A percentile compares a stretch with the other conserved stretches of the same genome.
Conservation (phyloP, 53 echinoderm and acorn worm genomes). For the Zoroaster sp. region DNA sequence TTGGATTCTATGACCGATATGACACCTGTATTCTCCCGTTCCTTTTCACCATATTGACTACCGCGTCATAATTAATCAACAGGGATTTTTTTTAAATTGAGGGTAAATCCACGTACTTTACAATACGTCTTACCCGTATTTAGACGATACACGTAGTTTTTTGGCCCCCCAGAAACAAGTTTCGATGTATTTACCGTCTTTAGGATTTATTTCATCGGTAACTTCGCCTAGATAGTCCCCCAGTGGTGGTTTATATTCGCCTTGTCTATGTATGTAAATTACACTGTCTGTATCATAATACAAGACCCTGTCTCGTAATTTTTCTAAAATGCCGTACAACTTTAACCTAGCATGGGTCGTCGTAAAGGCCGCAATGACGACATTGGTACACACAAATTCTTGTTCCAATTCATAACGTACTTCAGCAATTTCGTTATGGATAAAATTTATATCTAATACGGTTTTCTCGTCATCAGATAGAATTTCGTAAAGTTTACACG, state of each 20-base stretch:
- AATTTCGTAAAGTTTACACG: constrained; percentile 8
- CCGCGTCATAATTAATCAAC: constrained; percentile 58
- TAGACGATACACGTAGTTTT: constrained; percentile 65
- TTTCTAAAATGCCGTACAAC: constrained; percentile 49
- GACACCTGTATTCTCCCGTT: not conserved
- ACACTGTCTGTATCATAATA: too few relatives aligned
- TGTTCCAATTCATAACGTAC: not conserved
- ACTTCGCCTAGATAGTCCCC: constrained; percentile 66
- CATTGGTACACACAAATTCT: constrained; percentile 15
- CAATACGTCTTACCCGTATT: constrained; percentile 63
- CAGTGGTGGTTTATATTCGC: constrained; percentile 32
- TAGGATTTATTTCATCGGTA: constrained; percentile 61
- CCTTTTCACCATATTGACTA: constrained; percentile 59
- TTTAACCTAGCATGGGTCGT: constrained; percentile 52
- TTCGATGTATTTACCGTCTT: constrained; percentile 66
- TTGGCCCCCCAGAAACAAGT: constrained; percentile 67
- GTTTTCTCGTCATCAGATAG: not conserved
- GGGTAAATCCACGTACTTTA: constrained; percentile 72
- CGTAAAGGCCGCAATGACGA: constrained; percentile 68
- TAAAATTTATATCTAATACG: constrained; percentile 12
- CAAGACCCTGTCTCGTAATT: constrained; percentile 53
- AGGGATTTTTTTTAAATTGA: constrained; percentile 53
- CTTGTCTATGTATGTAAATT: too few relatives aligned
- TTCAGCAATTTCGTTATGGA: constrained; percentile 28
- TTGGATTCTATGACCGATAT: not conserved